These are phyloP conservation scores for Andrena fulva DNA, from an alignment of 2,888 invertebrate species.

Conservation along the genomic window DNA sequence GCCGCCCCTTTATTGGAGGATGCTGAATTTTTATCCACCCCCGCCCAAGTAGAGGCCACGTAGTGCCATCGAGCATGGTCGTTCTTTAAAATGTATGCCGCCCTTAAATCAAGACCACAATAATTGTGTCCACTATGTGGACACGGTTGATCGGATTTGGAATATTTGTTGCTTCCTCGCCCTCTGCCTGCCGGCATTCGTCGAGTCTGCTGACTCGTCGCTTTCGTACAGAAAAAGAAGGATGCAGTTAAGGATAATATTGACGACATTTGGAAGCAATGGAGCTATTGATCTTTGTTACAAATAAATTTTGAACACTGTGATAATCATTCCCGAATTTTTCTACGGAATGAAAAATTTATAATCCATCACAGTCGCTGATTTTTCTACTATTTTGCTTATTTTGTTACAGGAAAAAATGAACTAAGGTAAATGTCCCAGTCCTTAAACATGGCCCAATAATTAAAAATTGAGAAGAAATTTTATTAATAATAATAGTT, in stretches of 20 bases:
- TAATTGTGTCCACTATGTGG: conserved; percentile 59
- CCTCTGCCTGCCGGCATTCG: conserved; percentile 32
- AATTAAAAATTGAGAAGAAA: no score
- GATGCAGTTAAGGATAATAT: not conserved
- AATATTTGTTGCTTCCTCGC: conserved; percentile 50
- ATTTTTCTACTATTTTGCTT: not conserved
- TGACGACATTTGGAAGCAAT: not conserved
- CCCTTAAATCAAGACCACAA: conserved; percentile 79
- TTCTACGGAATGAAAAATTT: not conserved
- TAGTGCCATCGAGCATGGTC: conserved; percentile 39
- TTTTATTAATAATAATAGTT: no score
- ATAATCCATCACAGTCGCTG: not conserved
- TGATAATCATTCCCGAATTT: not conserved
- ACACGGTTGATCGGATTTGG: conserved; percentile 41
- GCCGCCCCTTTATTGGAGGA: conserved; percentile 75
- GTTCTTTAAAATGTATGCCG: conserved; percentile 78
- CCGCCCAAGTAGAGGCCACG: conserved; percentile 76
- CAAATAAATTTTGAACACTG: no score
- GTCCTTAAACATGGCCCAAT: no score
- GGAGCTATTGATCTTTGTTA: not conserved
- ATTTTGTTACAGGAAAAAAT: not conserved
- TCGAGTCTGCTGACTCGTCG: conserved; percentile 36
- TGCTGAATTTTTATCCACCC: conserved; percentile 82
- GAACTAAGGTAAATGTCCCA: no score
- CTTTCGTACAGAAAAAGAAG: not conserved